Conservation (phyloP, 2,797 vertebrate species). For the Chaetophractus vellerosus region DNA sequence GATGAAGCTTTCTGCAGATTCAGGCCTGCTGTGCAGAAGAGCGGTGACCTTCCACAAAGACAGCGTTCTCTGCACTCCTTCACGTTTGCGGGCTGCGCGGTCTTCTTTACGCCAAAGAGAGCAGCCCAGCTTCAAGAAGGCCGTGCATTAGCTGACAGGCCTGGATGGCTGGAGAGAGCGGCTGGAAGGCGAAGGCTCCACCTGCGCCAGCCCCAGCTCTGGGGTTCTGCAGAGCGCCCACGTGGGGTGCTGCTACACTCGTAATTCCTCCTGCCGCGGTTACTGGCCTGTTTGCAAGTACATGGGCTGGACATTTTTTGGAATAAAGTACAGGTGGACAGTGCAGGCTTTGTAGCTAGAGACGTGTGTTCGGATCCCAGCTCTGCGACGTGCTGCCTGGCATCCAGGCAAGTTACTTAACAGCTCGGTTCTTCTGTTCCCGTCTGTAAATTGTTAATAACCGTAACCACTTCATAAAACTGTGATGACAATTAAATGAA, state of each 20-base stretch:
- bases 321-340: neutral
- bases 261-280: neutral
- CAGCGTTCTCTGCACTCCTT: neutral
- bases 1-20: neutral
- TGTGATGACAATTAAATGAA: neutral
- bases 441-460: neutral
- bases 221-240: neutral
- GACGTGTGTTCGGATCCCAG: neutral
- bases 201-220: too few relatives aligned
- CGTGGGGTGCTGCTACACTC: neutral
- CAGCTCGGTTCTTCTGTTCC: neutral
- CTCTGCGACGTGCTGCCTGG: neutral
- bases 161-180: neutral
- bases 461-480: neutral
- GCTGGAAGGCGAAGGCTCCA: neutral
- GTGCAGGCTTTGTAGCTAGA: neutral
- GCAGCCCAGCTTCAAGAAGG: neutral
- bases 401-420: neutral
- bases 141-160: too few relatives aligned
- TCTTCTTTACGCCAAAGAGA: neutral
- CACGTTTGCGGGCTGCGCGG: neutral
- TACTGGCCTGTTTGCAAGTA: neutral
- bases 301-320: neutral
- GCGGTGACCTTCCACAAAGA: neutral
- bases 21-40: neutral